Evolutionary conservation across 30 jellyfish, hydroid and myxozoan genomes (phyloP).

Genomic region (Hydractinia symbiolongicarpus): DNA sequence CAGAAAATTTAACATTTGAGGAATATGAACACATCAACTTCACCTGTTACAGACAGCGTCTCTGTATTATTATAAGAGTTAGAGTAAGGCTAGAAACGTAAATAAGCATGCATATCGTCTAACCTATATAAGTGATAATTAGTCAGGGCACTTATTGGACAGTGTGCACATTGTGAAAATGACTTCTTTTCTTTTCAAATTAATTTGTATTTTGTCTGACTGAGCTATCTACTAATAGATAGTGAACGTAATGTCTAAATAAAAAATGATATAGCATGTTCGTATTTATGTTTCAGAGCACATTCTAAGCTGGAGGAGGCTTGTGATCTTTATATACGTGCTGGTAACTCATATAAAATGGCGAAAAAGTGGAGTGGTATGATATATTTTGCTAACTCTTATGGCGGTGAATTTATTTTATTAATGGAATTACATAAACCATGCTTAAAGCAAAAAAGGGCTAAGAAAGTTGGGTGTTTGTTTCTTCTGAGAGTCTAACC

Average conservation of each 20-base stretch:
- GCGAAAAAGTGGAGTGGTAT: constrained; percentile 98
- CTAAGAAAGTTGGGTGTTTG: no score
- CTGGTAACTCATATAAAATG: constrained; percentile 96
- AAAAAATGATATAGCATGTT: neutral
- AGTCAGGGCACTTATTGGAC: neutral
- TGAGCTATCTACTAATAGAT: neutral
- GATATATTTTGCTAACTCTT: neutral
- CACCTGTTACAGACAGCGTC: no score
- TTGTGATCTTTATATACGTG: constrained; percentile 70
- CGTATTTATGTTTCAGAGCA: constrained; percentile 40
- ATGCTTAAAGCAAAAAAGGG: no score
- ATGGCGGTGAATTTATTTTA: no score
- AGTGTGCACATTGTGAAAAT: neutral
- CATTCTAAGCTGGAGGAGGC: constrained; percentile 91
- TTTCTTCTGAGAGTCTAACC: no score
- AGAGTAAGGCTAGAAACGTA: neutral
- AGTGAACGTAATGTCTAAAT: neutral
- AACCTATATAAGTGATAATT: neutral
- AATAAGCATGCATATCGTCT: neutral
- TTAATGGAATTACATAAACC: no score
- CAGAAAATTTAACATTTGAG: no score
- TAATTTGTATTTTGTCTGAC: neutral
- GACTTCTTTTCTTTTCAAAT: neutral
- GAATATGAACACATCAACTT: no score
- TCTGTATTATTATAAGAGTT: no score